Percentiles rank a stretch among this genome's conserved stretches.
phyloP scores from a whole-genome alignment of 92 coral and sea anemone species.

The Ricordea florida region DNA sequence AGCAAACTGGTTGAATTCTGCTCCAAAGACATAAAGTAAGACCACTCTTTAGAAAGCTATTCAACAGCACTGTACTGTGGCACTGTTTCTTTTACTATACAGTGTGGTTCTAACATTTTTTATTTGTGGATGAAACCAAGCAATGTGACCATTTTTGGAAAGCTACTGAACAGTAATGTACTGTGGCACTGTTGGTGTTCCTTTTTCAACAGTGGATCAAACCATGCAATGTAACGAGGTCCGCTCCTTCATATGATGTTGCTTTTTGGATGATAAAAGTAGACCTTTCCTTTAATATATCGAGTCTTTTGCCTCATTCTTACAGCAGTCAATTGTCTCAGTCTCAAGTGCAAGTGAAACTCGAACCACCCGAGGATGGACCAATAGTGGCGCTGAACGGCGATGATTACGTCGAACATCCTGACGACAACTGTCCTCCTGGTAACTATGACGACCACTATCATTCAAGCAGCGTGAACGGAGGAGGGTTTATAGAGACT shows the following conservation, averaged over 20 bases:
- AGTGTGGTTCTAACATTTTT: no score
- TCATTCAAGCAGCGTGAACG: constrained; percentile 25
- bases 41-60: no score
- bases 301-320: background rate
- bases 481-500: constrained; percentile 29
- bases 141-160: no score
- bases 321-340: constrained; percentile 89
- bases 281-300: background rate
- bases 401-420: constrained; percentile 11
- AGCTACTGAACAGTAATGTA: no score
- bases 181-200: background rate
- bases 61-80: no score
- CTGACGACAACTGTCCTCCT: no score
- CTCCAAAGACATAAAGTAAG: constrained; percentile 99
- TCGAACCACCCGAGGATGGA: constrained; percentile 96
- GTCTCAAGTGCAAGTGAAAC: constrained; percentile 94
- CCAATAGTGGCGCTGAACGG: constrained; percentile 59
- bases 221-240: no score
- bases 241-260: background rate
- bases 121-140: no score
- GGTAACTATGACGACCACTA: constrained; percentile 18
- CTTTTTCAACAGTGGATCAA: no score
- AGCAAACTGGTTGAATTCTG: constrained; percentile 98
- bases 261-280: background rate
- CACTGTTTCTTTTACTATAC: no score